Percentiles rank a stretch among this genome's conserved stretches.
Conservation (phyloP, 2,888 invertebrate genomes). For the Eilema depressum region DNA sequence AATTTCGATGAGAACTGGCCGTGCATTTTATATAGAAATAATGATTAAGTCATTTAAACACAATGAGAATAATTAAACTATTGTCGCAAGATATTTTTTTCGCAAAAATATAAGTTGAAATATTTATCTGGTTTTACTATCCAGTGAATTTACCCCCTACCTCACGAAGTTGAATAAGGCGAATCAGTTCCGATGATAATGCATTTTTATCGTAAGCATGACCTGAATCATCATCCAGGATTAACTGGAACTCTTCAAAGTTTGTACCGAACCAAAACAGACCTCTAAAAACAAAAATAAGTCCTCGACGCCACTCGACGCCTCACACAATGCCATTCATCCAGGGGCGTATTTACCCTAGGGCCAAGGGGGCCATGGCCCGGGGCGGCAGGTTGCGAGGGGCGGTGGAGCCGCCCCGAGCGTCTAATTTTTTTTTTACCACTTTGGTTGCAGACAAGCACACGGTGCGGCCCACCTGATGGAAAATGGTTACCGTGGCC, state of each 20-base stretch:
- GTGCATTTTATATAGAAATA: conserved; percentile 36
- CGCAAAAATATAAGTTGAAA: neutral
- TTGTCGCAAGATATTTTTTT: no score
- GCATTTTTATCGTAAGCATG: neutral
- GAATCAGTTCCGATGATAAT: neutral
- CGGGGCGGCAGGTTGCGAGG: no score
- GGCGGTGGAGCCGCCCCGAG: no score
- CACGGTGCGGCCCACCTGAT: no score
- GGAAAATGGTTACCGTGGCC: no score
- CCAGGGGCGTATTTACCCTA: no score
- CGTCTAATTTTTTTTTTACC: no score
- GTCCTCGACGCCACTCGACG: neutral
- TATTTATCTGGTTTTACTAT: neutral
- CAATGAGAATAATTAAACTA: conserved; percentile 3
- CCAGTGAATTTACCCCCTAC: no score
- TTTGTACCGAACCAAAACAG: neutral
- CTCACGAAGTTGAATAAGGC: neutral
- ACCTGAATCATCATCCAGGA: neutral
- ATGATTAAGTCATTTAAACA: conserved; percentile 23
- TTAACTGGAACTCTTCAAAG: neutral
- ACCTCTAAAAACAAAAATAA: neutral
- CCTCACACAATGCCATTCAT: neutral
- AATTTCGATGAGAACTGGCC: conserved; percentile 45
- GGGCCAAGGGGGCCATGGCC: no score
- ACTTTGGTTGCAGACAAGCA: no score